Percentiles rank a stretch among this genome's conserved stretches.
Evolutionary conservation across 1,140 invertebrate species (phyloP).

Genomic region (Euura lappo): DNA sequence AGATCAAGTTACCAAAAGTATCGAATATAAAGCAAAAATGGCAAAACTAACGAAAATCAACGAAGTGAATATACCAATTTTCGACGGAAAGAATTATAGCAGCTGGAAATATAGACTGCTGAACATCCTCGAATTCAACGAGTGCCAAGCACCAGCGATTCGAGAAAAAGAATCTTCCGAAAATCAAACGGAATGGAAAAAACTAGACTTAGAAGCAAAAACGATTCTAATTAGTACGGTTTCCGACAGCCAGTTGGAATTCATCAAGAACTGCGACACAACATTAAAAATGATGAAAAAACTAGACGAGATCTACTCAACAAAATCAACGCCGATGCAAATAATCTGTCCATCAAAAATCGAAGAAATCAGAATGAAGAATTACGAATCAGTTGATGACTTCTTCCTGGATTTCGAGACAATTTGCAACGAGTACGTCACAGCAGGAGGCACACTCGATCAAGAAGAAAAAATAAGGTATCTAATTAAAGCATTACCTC

Average conservation of each 20-base stretch:
- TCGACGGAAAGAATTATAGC: slow-evolving; percentile 24
- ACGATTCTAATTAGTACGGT: slow-evolving; percentile 28
- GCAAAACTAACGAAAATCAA: slow-evolving; percentile 19
- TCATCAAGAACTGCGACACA: slow-evolving; percentile 13
- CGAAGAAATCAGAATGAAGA: slow-evolving; percentile 27
- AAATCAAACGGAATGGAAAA: slow-evolving; percentile 16
- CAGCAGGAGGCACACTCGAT: slow-evolving; percentile 38
- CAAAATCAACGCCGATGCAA: slow-evolving; percentile 30
- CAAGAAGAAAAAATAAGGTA: slow-evolving; percentile 50
- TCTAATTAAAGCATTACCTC: slow-evolving; percentile 36
- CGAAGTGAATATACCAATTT: slow-evolving; percentile 23
- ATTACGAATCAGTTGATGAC: slow-evolving; percentile 35
- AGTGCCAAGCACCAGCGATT: slow-evolving; percentile 18
- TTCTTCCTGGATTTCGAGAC: slow-evolving; percentile 51
- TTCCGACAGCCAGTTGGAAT: slow-evolving; percentile 29
- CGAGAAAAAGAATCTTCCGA: slow-evolving; percentile 15
- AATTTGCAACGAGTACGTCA: slow-evolving; percentile 42
- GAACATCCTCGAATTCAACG: slow-evolving; percentile 26
- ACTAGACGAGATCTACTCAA: slow-evolving; percentile 24
- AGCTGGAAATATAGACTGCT: slow-evolving; percentile 25
- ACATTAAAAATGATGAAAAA: slow-evolving; percentile 20
- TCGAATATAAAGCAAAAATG: slow-evolving; percentile 11
- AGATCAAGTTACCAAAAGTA: not conserved
- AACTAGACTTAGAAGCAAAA: slow-evolving; percentile 23
- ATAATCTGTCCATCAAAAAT: slow-evolving; percentile 29